phyloP scores from a whole-genome alignment of 2,113 vertebrate species.

The Lepus europaeus region DNA sequence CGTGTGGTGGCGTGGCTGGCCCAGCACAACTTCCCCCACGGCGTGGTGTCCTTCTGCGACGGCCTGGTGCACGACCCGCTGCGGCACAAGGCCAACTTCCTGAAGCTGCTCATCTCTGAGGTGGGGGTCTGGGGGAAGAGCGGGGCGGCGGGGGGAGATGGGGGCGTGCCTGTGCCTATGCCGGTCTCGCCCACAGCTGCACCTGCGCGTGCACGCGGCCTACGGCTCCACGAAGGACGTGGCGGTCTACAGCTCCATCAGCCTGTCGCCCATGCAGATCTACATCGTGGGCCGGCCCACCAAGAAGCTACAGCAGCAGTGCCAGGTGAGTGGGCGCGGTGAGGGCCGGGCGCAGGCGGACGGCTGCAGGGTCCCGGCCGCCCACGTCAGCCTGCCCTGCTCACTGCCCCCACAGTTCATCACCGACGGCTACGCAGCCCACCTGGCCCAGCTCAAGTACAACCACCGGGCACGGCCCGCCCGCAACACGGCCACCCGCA shows the following conservation, averaged over 20 bases:
- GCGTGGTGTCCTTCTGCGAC: constrained; percentile 98
- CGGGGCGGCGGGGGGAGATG: fast-evolving
- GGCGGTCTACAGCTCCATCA: constrained; percentile 95
- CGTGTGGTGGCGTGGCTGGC: constrained; percentile 99
- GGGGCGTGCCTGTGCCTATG: not conserved
- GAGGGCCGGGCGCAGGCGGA: fast-evolving
- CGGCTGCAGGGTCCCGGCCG: fast-evolving
- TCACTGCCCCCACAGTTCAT: constrained; percentile 91
- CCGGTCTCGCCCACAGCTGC: constrained; percentile 87
- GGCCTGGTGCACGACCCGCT: constrained; percentile 98
- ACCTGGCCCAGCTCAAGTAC: constrained; percentile 98
- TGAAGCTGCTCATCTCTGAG: constrained; percentile 93
- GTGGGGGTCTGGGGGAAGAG: not conserved
- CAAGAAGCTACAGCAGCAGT: constrained; percentile 97
- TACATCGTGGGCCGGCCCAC: constrained; percentile 98
- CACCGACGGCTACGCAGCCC: constrained; percentile 95
- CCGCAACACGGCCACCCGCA: constrained; percentile 92
- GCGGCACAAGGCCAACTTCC: constrained; percentile 98
- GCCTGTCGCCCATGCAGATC: constrained; percentile 95
- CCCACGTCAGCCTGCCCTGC: fast-evolving
- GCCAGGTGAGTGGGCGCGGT: constrained; percentile 91
- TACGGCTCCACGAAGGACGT: constrained; percentile 99
- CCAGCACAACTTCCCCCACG: constrained; percentile 99
- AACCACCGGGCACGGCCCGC: constrained; percentile 94
- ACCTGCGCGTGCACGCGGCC: constrained; percentile 96